phyloP scores from a whole-genome alignment of 2,888 invertebrate genomes.

The Lepas anatifera region DNA sequence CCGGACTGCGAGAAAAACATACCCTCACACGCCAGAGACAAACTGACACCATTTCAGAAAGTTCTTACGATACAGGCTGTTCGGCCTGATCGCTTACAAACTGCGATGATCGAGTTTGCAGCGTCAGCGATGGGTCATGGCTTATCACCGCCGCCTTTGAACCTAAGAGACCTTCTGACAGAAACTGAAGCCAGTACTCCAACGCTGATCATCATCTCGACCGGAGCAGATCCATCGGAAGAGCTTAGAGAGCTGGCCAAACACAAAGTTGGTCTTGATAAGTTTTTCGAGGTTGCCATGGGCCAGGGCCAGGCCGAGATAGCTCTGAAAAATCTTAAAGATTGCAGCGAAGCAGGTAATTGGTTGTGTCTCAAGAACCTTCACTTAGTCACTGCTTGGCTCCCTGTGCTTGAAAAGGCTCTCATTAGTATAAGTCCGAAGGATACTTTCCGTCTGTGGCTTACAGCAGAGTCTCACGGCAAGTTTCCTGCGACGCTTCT shows the following conservation, averaged over 20 bases:
- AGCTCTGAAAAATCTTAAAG: constrained; percentile 45
- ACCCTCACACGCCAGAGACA: constrained; percentile 39
- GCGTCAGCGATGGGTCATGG: constrained; percentile 51
- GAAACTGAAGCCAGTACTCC: constrained; percentile 52
- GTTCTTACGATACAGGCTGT: constrained; percentile 64
- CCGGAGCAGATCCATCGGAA: constrained; percentile 81
- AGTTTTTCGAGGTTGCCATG: constrained; percentile 56
- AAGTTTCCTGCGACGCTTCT: constrained; percentile 60
- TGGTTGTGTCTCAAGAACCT: constrained; percentile 74
- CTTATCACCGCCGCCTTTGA: constrained; percentile 46
- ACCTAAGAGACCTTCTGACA: constrained; percentile 43
- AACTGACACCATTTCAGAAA: constrained; percentile 62
- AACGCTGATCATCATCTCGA: constrained; percentile 67
- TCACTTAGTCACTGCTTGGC: constrained; percentile 59
- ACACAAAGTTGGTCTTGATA: constrained; percentile 37
- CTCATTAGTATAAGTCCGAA: constrained; percentile 40
- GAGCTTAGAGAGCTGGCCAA: constrained; percentile 57
- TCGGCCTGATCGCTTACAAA: constrained; percentile 68
- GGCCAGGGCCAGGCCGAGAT: constrained; percentile 63
- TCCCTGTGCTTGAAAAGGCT: constrained; percentile 54
- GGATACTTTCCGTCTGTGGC: constrained; percentile 61
- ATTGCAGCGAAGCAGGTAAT: constrained; percentile 48
- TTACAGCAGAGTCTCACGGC: constrained; percentile 69
- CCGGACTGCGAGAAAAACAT: constrained; percentile 51
- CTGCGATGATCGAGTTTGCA: constrained; percentile 59